Evolutionary conservation across 2,888 invertebrate species (phyloP), one percentile per base, ranked within the genome.

Genomic region (Copidosoma aretas): DNA sequence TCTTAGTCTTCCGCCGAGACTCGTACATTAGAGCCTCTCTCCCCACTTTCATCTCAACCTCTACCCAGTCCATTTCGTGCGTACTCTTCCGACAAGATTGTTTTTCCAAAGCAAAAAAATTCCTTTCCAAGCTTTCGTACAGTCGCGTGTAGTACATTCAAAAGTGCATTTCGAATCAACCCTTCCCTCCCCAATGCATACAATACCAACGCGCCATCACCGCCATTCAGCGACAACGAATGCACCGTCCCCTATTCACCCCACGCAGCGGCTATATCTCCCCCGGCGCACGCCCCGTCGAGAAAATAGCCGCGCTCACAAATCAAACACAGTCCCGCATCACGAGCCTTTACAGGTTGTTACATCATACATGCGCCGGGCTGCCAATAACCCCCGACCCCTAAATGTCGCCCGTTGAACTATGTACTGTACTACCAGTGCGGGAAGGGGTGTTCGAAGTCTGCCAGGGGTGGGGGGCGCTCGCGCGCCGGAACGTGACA

Each of bases 401-500:
- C 19, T 62, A 14, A n/a, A 51, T 24, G 57, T 52, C 52, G 49
- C 24, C 56, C 19, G 5, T 24, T 8, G n/a, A 19, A 32, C 32
- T 32, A n/a, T n/a, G n/a, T n/a, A n/a, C n/a, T n/a, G n/a, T n/a
- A n/a, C n/a, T n/a, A n/a, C n/a, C n/a, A n/a, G 32, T 32, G 8
- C 32, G 49, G 41, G 15, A 21, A 52, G 49, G 57, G 39, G 32
- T 10, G 57, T 10, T 15, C n/a, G 54, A 54, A 32, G 19, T n/a
- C 41, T 60, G 67, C 74, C 73, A 71, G 73, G 68, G 73, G 52
- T 70, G 73, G 68, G 73, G 52, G 52, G 19, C 60, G 43, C 8
- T 17, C 52, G 57, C 52, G 32, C 32, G 19, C 21, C 39, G 54
- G 22, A 21, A 80, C 80, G 81, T 81, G 80, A 81, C 79, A 77